Base-by-base conservation (phyloP, 2,888 invertebrate species). In the Drosophila testacea region DNA sequence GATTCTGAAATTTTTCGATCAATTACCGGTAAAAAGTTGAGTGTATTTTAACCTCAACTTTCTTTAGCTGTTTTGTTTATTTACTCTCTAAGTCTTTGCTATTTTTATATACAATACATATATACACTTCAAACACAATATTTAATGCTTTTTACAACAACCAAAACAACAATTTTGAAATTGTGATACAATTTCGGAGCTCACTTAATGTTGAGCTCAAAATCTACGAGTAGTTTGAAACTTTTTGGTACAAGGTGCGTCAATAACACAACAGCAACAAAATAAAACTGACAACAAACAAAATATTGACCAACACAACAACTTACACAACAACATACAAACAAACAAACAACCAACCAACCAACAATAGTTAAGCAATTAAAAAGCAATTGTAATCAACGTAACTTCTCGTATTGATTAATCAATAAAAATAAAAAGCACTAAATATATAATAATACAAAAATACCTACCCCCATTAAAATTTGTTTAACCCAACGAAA, bases 381-480 rank as follows among this genome's bases (percentile, higher is more conserved):
- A 89, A 86, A 88, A 84, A 69, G 54, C 83, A 70, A 89, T 88
- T 87, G 72, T 81, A 69, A 71, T 70, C 64, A 78, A 79, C 66
- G 84, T 81, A 84, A 87, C 87, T 66, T 69, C 69, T 69, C 73
- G 69, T 89, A 88, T 78, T 85, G 72, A 85, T 89, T 83, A 88
- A 79, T 78, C 73, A 83, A 89, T 71, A 66, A 81, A 81, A 77
- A 81, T 88, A 91, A 90, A 90, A 90, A 91, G 91, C 90, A 91
- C 89, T 91, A 91, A 90, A 91, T 90, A 91, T 87, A 78, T 52
- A 34, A 27, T 51, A 48, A 61, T 3, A 55, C 30, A 62, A 54
- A 57, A 32, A 59, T 32, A 46, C 34, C 56, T 27, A 56, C 27
- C 57, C 76, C 68, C 67, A 36, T 62, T 66, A 69, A 57, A 54